Base-by-base conservation (phyloP, 2,888 invertebrate genomes). In the Sarcophaga caerulescens region DNA sequence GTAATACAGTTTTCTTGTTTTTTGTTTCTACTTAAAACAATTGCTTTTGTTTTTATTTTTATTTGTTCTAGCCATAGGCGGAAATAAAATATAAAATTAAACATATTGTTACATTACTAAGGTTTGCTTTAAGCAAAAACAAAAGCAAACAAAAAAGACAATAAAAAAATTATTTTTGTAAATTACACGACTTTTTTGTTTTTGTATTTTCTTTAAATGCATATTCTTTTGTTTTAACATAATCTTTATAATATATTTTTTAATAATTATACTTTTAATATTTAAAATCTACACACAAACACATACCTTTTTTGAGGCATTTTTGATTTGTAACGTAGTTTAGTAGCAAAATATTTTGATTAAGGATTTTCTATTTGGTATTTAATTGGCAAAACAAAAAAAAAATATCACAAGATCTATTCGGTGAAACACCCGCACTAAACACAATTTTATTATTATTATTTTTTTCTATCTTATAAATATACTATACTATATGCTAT, bases 261-360 rank as follows among this genome's bases (percentile, higher is more conserved):
- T 14, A 35, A 35, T 25, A 14, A 25, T 14, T 23, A 25, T 63
- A 12, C 35, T 35, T 25, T 52, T 57, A n/a, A 12, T 47, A 75
- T 52, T 14, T 35, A 71, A 62, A 2, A 69, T 25, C 17, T 14
- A 52, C 10, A 44, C 17, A n/a, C 21, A 59, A 23, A 70, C n/a
- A 21, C 71, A 75, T n/a, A 81, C 81, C 70, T 76, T 70, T 19
- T 59, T 76, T 82, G 81, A 60, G 70, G 81, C 81, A 82, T 82
- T 82, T 81, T 78, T 25, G 19, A 59, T 75, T 68, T 62, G 63
- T 23, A 82, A 71, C 63, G 76, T 76, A 71, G 70, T 70, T 47
- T 60, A 76, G n/a, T 71, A 35, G 35, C 47, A 47, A 82, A 82
- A 47, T 81, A 69, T 35, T 68, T 52, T 17, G 47, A 35, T 23